Evolutionary conservation across 2,797 vertebrate genomes (phyloP).

Genomic region (Tokudaia tokunoshimensis): DNA sequence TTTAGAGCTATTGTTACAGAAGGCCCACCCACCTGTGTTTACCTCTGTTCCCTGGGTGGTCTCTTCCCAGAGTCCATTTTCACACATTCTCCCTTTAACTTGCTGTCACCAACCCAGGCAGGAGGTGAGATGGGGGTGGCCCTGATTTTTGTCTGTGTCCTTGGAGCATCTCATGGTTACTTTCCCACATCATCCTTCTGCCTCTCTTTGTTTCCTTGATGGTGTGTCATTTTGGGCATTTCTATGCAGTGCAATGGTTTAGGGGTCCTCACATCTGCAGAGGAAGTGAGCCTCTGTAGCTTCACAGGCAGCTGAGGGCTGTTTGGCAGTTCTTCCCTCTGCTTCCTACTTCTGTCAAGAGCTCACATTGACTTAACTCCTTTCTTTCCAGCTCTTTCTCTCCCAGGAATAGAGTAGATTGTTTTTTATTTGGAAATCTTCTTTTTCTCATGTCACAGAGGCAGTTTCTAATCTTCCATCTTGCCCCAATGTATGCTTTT

Average conservation of each 20-base stretch:
- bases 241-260: not conserved
- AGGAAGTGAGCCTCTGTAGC: not conserved
- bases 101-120: not conserved
- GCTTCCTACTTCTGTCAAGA: not conserved
- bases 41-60: not conserved
- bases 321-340: no score
- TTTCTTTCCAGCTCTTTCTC: not conserved
- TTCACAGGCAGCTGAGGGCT: not conserved
- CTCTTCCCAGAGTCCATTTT: not conserved
- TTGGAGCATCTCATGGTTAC: not conserved
- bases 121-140: not conserved
- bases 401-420: not conserved
- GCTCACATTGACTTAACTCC: not conserved
- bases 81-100: not conserved
- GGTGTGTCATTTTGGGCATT: not conserved
- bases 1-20: not conserved
- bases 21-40: not conserved
- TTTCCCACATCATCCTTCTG: not conserved
- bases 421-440: not conserved
- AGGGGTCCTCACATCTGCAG: not conserved
- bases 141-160: not conserved
- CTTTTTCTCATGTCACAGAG: not conserved
- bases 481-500: not conserved
- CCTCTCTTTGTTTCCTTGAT: not conserved
- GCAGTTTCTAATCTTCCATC: not conserved